phyloP scores from a whole-genome alignment of 2,113 vertebrate species.

The Macquaria australasica region DNA sequence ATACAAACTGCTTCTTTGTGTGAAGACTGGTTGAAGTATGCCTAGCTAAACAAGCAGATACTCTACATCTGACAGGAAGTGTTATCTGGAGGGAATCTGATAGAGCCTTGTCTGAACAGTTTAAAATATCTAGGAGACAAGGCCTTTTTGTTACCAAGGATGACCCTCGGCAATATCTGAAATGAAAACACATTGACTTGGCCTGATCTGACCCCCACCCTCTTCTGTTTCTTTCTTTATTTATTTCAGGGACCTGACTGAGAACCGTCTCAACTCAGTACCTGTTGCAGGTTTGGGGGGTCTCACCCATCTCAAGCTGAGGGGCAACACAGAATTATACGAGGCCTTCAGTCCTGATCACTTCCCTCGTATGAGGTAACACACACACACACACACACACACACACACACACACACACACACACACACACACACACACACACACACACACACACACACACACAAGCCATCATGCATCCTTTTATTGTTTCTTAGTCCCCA shows the following conservation, averaged over 20 bases:
- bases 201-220: slow-evolving; percentile 6
- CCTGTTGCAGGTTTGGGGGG: slow-evolving; percentile 89
- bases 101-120: slow-evolving; percentile 40
- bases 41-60: slow-evolving; percentile 49
- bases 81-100: slow-evolving; percentile 47
- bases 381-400: neutral
- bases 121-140: slow-evolving; percentile 44
- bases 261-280: slow-evolving; percentile 88
- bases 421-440: neutral
- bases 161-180: slow-evolving; percentile 21
- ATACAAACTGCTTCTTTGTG: slow-evolving; percentile 57
- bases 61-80: slow-evolving; percentile 43
- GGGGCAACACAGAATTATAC: slow-evolving; percentile 90
- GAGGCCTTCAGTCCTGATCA: slow-evolving; percentile 90
- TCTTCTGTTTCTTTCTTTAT: slow-evolving; percentile 22
- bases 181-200: slow-evolving; percentile 41
- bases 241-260: slow-evolving; percentile 88
- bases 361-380: slow-evolving; percentile 94
- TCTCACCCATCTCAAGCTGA: slow-evolving; percentile 93
- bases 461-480: neutral
- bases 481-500: neutral
- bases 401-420: neutral
- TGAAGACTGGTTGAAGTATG: slow-evolving; percentile 50
- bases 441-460: slow-evolving; percentile 3
- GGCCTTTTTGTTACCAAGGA: slow-evolving; percentile 14